Base-by-base conservation (phyloP, 2,113 vertebrate species). In the Boulengeromyrus knoepffleri region DNA sequence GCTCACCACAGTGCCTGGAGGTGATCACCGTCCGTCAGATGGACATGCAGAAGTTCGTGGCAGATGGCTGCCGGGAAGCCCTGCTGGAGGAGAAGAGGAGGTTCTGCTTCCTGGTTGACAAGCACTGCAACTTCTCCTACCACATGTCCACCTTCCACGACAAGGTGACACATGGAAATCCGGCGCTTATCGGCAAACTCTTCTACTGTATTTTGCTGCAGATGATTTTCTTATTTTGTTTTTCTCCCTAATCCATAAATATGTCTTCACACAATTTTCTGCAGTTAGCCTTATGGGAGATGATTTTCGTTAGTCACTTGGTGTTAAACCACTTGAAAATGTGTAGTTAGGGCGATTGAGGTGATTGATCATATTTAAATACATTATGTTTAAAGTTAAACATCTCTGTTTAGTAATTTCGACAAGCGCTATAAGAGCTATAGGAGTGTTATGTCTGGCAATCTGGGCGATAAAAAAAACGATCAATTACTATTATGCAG, bases 41-140 rank as follows among this genome's bases (percentile, higher is more conserved):
- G 42, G 99, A 99, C 74, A 98, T 99, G 94, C 97, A 99, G 94
- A 96, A 95, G 91, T 99, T 99, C 87, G 98, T 99, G 47, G 96
- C 97, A 0, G 98, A 99, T 1, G 98, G 98, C 90, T 99, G 97
- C 95, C 96, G 90, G 91, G 98, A 99, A 92, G 98, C 99, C 24
- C 95, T 99, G 0, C 95, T 99, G 24, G 99, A 99, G 88, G 99
- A 99, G 91, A 99, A 98, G 91, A 96, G 98, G 89, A 96, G 98
- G 42, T 99, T 99, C 95, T 99, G 99, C 89, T 99, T 99, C 85
- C 95, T 99, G 89, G 98, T 98, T 0, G 99, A 99, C 95, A 99
- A 98, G 90, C 99, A 99, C 94, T 99, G 98, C 92, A 96, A 95
- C 94, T 98, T 99, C 90, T 95, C 97, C 47, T 96, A 95, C 90